These are phyloP conservation scores for Ceryle rudis DNA, from an alignment of 2,797 vertebrate species.

Conservation along the genomic window DNA sequence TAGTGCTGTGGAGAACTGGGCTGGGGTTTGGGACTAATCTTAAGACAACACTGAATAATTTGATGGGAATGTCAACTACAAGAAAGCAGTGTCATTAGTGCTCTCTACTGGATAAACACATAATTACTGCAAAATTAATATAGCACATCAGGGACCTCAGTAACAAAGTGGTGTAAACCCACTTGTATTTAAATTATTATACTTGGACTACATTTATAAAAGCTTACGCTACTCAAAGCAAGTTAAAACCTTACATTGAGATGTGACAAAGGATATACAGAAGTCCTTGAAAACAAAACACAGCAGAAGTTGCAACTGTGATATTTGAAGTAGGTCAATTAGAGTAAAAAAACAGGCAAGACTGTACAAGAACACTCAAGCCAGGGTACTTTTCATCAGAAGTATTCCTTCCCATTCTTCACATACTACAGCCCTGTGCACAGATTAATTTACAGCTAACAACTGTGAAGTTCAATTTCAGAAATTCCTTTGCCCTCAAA, in stretches of 20 bases:
- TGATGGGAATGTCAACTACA: neutral
- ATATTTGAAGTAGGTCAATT: neutral
- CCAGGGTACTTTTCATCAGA: neutral
- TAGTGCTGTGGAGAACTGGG: no score
- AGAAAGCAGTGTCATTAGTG: neutral
- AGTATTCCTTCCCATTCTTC: neutral
- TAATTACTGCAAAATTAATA: constrained; percentile 38
- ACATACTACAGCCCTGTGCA: neutral
- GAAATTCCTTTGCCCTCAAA: neutral
- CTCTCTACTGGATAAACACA: constrained; percentile 52
- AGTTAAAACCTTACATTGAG: neutral
- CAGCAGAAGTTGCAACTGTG: neutral
- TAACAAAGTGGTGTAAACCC: neutral
- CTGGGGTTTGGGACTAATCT: no score
- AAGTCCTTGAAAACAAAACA: neutral
- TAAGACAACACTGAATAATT: neutral
- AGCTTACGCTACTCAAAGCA: neutral
- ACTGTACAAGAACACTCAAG: neutral
- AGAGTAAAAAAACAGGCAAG: neutral
- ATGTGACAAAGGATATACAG: neutral
- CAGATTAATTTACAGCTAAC: neutral
- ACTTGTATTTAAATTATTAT: neutral
- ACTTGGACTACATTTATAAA: neutral
- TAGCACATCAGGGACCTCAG: neutral
- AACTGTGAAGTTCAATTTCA: neutral